Evolutionary conservation across 2,113 vertebrate species (phyloP).

Genomic region (Porphyrio hochstetteri): DNA sequence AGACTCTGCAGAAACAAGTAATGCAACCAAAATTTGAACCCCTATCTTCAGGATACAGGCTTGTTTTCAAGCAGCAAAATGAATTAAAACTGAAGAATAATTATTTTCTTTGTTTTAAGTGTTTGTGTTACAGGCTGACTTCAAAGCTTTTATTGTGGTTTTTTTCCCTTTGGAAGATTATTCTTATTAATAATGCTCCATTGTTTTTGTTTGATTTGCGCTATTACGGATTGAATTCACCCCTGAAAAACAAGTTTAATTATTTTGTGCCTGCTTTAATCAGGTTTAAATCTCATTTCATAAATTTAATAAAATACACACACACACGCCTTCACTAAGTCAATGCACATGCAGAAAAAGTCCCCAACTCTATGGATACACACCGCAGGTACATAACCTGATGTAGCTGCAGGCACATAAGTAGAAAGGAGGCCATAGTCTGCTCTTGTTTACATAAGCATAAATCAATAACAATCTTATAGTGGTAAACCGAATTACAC

Average conservation of each 20-base stretch:
- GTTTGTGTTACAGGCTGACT: neutral
- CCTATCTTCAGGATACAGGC: neutral
- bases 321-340: neutral
- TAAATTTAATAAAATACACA: neutral
- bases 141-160: neutral
- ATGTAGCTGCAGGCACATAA: neutral
- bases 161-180: neutral
- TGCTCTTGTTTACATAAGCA: neutral
- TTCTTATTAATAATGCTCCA: neutral
- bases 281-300: neutral
- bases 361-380: accelerated
- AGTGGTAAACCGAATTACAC: neutral
- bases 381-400: neutral
- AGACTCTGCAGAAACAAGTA: neutral
- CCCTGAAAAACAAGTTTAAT: neutral
- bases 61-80: neutral
- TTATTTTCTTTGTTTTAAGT: neutral
- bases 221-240: neutral
- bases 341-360: neutral
- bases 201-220: constrained; percentile 2
- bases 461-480: neutral
- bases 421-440: neutral
- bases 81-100: neutral
- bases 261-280: neutral
- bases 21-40: neutral